phyloP scores from a whole-genome alignment of 2,888 invertebrate species.

The Chromoteleia sp. region DNA sequence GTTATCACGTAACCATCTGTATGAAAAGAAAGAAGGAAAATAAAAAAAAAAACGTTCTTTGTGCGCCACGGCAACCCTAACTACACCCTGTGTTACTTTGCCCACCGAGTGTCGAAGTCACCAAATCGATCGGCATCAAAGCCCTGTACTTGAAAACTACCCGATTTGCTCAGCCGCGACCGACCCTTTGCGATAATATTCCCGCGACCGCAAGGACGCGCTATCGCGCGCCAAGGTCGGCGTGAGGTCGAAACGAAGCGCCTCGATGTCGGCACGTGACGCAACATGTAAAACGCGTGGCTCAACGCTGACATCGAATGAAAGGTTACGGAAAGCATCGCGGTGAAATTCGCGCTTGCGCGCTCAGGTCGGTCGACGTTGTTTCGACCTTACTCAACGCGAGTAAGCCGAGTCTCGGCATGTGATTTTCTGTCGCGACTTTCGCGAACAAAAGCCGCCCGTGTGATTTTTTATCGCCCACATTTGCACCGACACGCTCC shows the following conservation, averaged over 20 bases:
- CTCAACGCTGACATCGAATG: slow-evolving; percentile 29
- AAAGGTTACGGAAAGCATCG: slow-evolving; percentile 63
- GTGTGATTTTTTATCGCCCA: slow-evolving; percentile 26
- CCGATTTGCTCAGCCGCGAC: not conserved
- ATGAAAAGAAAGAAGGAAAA: too few species aligned
- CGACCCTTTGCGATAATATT: not conserved
- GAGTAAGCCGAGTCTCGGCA: slow-evolving; percentile 39
- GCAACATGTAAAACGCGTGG: slow-evolving; percentile 53
- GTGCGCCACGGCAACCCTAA: slow-evolving; percentile 33
- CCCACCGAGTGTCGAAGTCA: slow-evolving; percentile 58
- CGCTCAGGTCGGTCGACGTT: slow-evolving; percentile 23
- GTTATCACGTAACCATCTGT: too few species aligned
- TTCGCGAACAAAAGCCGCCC: slow-evolving; percentile 20
- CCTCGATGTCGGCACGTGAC: slow-evolving; percentile 35
- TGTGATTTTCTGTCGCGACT: slow-evolving; percentile 47
- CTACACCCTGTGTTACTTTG: slow-evolving; percentile 46
- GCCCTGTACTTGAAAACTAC: slow-evolving; percentile 20
- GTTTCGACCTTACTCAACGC: slow-evolving; percentile 60
- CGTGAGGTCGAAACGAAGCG: slow-evolving; percentile 7
- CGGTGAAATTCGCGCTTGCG: slow-evolving; percentile 62
- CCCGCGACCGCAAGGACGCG: slow-evolving; percentile 17
- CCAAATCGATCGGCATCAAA: slow-evolving; percentile 44
- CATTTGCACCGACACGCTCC: slow-evolving; percentile 6
- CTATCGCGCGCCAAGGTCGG: slow-evolving; percentile 28
- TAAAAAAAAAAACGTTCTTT: too few species aligned